A percentile compares a stretch with the other conserved stretches of the same genome.
Evolutionary conservation across 2,113 vertebrate species (phyloP).

Genomic region (Mormyrus iriodes): DNA sequence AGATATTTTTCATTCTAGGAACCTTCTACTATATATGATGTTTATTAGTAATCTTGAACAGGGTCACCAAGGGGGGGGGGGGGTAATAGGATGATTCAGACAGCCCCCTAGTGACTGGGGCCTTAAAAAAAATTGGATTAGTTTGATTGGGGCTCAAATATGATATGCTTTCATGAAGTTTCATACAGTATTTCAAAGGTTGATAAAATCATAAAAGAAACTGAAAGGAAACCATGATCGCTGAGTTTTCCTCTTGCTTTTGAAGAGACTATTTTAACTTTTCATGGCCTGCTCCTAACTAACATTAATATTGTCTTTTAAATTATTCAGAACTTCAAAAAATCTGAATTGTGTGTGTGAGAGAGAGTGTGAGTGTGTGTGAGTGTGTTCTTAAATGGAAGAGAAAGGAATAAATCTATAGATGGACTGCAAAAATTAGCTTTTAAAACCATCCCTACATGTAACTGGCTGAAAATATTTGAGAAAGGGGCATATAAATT

Average conservation of each 20-base stretch:
- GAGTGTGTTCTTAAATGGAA: no score
- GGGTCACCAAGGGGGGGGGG: not conserved
- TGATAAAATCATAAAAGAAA: not conserved
- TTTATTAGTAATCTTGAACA: not conserved
- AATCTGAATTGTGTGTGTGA: no score
- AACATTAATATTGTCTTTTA: no score
- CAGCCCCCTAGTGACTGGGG: not conserved
- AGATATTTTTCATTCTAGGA: not conserved
- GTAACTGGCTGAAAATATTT: not conserved
- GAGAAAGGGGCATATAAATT: not conserved
- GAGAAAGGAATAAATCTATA: not conserved
- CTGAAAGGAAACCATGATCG: no score
- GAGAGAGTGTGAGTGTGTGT: no score
- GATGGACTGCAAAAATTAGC: not conserved
- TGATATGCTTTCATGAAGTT: not conserved
- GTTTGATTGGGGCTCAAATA: not conserved
- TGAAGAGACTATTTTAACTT: no score
- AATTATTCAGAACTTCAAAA: no score
- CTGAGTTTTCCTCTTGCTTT: no score
- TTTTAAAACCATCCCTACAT: not conserved
- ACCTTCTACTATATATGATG: no score
- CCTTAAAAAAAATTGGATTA: not conserved
- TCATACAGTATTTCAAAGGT: not conserved
- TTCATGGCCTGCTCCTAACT: no score
- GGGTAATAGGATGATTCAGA: not conserved